Evolutionary conservation across 2,888 invertebrate species (phyloP).

Genomic region (Sphinx pinastri): DNA sequence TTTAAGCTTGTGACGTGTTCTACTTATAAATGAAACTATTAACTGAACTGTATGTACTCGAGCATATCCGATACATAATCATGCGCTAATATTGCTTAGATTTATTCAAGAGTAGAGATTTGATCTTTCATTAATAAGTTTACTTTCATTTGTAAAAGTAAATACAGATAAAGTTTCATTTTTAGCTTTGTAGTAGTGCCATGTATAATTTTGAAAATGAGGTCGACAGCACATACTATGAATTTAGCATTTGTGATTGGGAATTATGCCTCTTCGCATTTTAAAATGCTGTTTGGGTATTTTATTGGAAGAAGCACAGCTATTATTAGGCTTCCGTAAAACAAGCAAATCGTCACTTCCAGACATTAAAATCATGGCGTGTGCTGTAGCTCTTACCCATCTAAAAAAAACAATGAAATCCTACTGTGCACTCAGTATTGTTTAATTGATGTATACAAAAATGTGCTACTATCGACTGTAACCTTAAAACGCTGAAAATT

Average conservation of each 20-base stretch:
- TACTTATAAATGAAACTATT: not conserved
- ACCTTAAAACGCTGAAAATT: not conserved
- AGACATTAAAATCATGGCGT: too few species aligned
- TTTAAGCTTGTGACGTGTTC: not conserved
- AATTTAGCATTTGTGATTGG: too few species aligned
- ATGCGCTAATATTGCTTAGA: conserved; percentile 28
- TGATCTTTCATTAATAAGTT: too few species aligned
- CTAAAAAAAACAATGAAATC: not conserved
- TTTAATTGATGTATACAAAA: not conserved
- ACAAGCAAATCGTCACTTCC: too few species aligned
- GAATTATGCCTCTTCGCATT: too few species aligned
- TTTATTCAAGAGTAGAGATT: conserved; percentile 9
- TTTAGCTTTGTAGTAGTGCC: too few species aligned
- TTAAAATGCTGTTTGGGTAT: too few species aligned
- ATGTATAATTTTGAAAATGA: too few species aligned
- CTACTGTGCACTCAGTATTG: not conserved
- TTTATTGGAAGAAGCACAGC: too few species aligned
- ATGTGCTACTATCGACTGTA: not conserved
- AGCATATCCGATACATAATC: conserved; percentile 22
- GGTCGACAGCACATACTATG: too few species aligned
- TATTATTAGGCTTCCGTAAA: too few species aligned
- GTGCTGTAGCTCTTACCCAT: too few species aligned
- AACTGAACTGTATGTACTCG: not conserved
- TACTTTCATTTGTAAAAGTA: not conserved
- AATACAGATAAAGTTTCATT: not conserved